Evolutionary conservation across 2,888 invertebrate species (phyloP).

Genomic region (Ormyrus labotus): DNA sequence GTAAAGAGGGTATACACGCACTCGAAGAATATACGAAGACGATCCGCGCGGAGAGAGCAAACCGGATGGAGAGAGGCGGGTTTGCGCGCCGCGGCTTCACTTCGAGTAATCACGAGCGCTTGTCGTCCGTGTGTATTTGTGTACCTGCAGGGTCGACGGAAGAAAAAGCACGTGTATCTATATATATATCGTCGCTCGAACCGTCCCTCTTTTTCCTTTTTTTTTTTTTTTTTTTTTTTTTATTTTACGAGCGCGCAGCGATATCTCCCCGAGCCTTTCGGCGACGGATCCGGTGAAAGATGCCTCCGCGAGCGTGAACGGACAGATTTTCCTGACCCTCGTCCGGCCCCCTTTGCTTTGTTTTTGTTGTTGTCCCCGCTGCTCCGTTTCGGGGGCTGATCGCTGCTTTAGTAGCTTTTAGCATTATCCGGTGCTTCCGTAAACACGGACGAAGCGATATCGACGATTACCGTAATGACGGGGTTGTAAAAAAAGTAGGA

Average conservation of each 20-base stretch:
- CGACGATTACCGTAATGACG: background rate
- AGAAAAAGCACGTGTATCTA: too few species aligned
- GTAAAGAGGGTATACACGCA: too few species aligned
- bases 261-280: constrained; percentile 27
- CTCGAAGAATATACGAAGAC: too few species aligned
- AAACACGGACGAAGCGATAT: background rate
- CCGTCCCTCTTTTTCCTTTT: background rate
- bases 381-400: too few species aligned
- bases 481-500: too few species aligned
- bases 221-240: constrained; percentile 2
- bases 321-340: constrained; percentile 23
- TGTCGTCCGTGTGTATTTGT: too few species aligned
- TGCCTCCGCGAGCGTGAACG: background rate
- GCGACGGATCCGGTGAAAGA: constrained; percentile 9
- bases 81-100: too few species aligned
- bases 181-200: too few species aligned
- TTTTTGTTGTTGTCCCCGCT: too few species aligned
- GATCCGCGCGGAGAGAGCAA: background rate
- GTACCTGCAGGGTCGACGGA: too few species aligned
- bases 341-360: background rate
- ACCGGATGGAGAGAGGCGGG: background rate
- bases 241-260: constrained; percentile 22
- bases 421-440: background rate
- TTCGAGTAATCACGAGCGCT: background rate
- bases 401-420: background rate